Conservation (phyloP, 2,888 invertebrate species). For the Plagodis pulveraria region DNA sequence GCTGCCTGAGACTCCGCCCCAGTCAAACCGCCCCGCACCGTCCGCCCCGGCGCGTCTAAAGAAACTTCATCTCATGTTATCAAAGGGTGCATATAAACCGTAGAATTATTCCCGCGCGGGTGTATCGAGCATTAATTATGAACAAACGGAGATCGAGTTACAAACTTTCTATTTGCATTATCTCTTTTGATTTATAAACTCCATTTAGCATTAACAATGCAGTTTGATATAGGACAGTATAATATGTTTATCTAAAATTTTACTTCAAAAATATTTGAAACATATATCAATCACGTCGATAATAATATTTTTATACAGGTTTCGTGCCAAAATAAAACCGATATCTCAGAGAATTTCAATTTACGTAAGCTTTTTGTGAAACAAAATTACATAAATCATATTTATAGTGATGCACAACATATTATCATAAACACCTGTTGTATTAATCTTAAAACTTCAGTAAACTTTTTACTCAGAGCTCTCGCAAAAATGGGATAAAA, state of each 20-base stretch:
- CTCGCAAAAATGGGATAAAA: constrained; percentile 78
- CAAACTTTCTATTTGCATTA: constrained; percentile 46
- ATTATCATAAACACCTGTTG: constrained; percentile 80
- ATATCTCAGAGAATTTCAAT: neutral
- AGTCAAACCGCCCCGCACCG: constrained; percentile 69
- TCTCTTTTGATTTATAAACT: constrained; percentile 40
- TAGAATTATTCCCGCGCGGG: constrained; percentile 75
- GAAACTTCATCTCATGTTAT: constrained; percentile 82
- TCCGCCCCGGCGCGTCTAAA: constrained; percentile 72
- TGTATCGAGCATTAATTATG: constrained; percentile 76
- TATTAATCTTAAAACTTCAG: constrained; percentile 61
- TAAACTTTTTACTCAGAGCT: constrained; percentile 77
- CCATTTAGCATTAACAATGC: constrained; percentile 10
- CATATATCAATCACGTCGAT: no score
- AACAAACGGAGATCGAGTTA: constrained; percentile 67
- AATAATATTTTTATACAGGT: neutral
- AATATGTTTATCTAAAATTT: no score
- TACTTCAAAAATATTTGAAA: no score
- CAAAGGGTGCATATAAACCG: constrained; percentile 80
- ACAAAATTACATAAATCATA: constrained; percentile 3
- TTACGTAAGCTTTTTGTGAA: neutral
- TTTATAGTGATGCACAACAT: constrained; percentile 52
- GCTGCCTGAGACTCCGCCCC: constrained; percentile 75
- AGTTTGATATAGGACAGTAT: constrained; percentile 3
- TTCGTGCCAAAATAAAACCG: neutral